phyloP scores from a whole-genome alignment of 2,888 invertebrate genomes.

The Nomada hirtipes region DNA sequence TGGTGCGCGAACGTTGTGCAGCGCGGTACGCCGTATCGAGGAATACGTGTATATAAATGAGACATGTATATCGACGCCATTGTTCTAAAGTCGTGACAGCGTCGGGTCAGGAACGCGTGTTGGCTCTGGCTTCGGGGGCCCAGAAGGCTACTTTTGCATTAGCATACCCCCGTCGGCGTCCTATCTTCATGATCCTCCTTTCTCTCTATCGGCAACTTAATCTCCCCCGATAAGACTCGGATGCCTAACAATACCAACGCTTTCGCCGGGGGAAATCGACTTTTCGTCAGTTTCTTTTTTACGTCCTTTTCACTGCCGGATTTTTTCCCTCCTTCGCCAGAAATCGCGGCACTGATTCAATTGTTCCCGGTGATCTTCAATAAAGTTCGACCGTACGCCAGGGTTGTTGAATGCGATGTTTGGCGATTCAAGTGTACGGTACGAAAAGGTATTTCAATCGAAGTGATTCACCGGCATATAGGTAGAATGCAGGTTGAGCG shows the following conservation, averaged over 20 bases:
- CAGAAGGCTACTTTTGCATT: slow-evolving; percentile 72
- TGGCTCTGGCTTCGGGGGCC: slow-evolving; percentile 64
- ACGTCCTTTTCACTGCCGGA: background rate
- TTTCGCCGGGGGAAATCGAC: slow-evolving; percentile 33
- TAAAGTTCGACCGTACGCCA: too few species aligned
- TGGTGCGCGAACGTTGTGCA: slow-evolving; percentile 49
- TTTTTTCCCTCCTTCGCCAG: background rate
- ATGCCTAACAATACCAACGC: slow-evolving; percentile 56
- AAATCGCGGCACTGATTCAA: background rate
- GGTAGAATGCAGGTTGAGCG: too few species aligned
- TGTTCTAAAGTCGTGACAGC: slow-evolving; percentile 83
- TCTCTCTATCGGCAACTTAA: slow-evolving; percentile 81
- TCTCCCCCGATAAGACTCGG: slow-evolving; percentile 77
- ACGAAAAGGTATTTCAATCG: too few species aligned
- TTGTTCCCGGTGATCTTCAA: background rate
- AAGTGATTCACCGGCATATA: too few species aligned
- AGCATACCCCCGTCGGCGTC: slow-evolving; percentile 74
- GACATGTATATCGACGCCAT: slow-evolving; percentile 82
- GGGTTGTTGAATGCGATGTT: too few species aligned
- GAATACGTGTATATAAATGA: slow-evolving; percentile 80
- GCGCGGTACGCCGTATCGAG: slow-evolving; percentile 66
- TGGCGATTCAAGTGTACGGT: too few species aligned
- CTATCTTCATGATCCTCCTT: slow-evolving; percentile 64
- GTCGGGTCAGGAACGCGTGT: slow-evolving; percentile 83
- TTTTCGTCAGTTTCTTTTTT: slow-evolving; percentile 7